phyloP scores from a whole-genome alignment of 2,888 invertebrate genomes.

The Craniophora ligustri region DNA sequence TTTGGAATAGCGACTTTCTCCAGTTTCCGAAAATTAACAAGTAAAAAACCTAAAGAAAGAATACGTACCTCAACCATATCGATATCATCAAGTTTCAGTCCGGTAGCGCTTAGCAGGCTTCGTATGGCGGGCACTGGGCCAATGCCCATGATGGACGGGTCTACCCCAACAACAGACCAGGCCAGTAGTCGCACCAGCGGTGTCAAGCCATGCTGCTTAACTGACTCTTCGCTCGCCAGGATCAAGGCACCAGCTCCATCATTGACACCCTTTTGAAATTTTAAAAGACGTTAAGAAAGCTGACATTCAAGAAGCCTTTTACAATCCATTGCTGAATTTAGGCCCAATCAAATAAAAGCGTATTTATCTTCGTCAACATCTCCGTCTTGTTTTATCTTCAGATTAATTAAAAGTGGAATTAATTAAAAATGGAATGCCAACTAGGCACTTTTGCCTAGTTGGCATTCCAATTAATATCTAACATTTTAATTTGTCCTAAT shows the following conservation, averaged over 20 bases:
- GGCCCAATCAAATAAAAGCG: too few species aligned
- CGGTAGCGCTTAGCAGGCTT: slow-evolving; percentile 92
- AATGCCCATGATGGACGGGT: slow-evolving; percentile 98
- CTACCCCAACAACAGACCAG: slow-evolving; percentile 96
- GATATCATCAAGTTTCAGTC: slow-evolving; percentile 93
- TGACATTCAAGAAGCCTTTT: too few species aligned
- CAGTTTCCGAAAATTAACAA: too few species aligned
- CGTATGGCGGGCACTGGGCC: slow-evolving; percentile 98
- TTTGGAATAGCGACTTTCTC: too few species aligned
- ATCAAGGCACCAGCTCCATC: slow-evolving; percentile 98
- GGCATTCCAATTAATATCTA: background rate
- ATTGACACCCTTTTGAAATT: slow-evolving; percentile 93
- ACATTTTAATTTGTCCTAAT: too few species aligned
- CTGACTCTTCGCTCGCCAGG: slow-evolving; percentile 96
- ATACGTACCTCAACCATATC: slow-evolving; percentile 94
- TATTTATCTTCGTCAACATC: too few species aligned
- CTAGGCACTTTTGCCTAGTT: too few species aligned
- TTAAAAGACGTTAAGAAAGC: background rate
- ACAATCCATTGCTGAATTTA: too few species aligned
- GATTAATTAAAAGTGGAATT: too few species aligned
- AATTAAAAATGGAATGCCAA: too few species aligned
- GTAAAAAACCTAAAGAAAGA: too few species aligned
- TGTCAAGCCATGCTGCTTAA: slow-evolving; percentile 91
- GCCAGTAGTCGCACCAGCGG: slow-evolving; percentile 96
- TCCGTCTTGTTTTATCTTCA: too few species aligned